These are phyloP conservation scores for Gadus macrocephalus DNA, from an alignment of 2,113 vertebrate genomes.

Conservation along the genomic window DNA sequence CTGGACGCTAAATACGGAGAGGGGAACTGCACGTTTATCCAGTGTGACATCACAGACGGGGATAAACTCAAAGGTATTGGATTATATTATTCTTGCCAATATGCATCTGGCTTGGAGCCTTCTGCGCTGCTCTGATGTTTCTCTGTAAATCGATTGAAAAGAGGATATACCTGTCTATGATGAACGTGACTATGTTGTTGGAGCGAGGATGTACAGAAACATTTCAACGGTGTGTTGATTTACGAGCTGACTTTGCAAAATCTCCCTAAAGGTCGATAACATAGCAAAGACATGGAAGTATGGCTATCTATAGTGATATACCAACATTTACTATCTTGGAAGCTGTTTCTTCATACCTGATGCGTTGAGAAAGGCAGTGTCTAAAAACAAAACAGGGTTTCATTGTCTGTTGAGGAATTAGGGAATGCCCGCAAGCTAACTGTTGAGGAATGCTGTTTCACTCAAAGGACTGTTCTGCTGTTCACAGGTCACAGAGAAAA, in stretches of 20 bases:
- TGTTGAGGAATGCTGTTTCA: conserved; percentile 51
- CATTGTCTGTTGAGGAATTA: conserved; percentile 45
- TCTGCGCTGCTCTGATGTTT: not conserved
- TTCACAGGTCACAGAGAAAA: not conserved
- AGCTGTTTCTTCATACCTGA: not conserved
- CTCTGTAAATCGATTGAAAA: no score
- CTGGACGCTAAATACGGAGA: conserved; percentile 82
- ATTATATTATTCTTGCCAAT: not conserved
- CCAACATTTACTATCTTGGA: no score
- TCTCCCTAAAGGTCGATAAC: no score
- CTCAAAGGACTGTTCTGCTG: conserved; percentile 16
- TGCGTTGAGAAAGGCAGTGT: not conserved
- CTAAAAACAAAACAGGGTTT: conserved; percentile 33
- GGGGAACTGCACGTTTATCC: conserved; percentile 78
- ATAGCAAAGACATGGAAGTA: no score
- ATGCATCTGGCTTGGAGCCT: no score
- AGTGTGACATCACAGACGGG: conserved; percentile 85
- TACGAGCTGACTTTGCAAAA: no score
- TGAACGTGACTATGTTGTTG: no score
- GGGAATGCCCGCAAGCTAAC: conserved; percentile 41
- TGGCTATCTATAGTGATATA: no score
- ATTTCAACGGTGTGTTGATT: no score
- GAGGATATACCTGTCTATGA: no score
- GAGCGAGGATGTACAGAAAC: no score
- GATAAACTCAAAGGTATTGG: conserved; percentile 81